A percentile compares a stretch with the other conserved stretches of the same genome.
Conservation (phyloP, 2,888 invertebrate species). For the Pollenia griseotomentosa region DNA sequence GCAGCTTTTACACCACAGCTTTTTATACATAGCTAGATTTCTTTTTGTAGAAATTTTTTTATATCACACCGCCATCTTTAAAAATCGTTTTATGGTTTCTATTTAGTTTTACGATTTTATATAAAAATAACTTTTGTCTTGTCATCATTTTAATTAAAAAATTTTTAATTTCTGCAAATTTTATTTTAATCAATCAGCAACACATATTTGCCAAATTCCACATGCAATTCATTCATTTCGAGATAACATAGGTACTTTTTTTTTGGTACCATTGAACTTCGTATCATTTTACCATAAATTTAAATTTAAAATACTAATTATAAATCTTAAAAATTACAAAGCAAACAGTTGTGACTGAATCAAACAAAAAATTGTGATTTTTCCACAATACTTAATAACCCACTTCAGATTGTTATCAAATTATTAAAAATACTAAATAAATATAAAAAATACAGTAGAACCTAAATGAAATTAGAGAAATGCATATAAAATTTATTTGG, state of each 20-base stretch:
- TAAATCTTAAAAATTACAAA: conserved; percentile 26
- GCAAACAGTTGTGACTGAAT: conserved; percentile 16
- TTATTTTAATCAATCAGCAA: not conserved
- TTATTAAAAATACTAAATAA: conserved; percentile 24
- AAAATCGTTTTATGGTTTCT: too few relatives aligned
- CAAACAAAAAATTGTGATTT: conserved; percentile 4
- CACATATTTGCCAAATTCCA: not conserved
- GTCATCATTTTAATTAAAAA: conserved; percentile 20
- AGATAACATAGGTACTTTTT: conserved; percentile 37
- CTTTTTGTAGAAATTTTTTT: too few relatives aligned
- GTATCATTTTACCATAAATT: conserved; percentile 16
- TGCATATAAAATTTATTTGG: not conserved
- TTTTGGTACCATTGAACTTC: not conserved
- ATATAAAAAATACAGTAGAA: conserved; percentile 1
- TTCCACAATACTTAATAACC: conserved; percentile 17
- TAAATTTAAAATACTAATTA: conserved; percentile 26
- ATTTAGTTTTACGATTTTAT: too few relatives aligned
- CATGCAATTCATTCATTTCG: not conserved
- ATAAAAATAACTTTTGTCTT: not conserved
- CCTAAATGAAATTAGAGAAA: not conserved
- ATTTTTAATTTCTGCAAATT: not conserved
- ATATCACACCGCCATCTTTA: too few relatives aligned
- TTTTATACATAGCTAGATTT: too few relatives aligned
- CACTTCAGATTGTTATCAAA: conserved; percentile 44
- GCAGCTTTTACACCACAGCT: too few relatives aligned